Base-by-base conservation (phyloP, 1,140 invertebrate genomes). In the Bicyclus anynana region DNA sequence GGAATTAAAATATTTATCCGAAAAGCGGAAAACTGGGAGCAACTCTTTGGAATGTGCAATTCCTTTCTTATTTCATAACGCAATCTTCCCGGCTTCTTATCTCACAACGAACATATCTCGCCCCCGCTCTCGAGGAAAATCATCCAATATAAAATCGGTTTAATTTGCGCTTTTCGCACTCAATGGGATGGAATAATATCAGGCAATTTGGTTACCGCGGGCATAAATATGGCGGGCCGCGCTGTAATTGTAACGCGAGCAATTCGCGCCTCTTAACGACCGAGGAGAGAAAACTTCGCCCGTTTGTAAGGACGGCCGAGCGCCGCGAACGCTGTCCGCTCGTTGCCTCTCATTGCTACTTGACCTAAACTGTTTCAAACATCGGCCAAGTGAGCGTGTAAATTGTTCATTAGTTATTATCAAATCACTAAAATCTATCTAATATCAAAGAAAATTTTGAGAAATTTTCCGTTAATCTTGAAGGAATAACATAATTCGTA, bases 71-170 rank as follows among this genome's bases (percentile, higher is more conserved):
- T 88, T 88, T 86, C 83, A 88, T 88, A 88, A 85, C 78, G 76
- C 83, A 88, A 88, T 88, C 83, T 86, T 75, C 80, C 67, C 74
- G 60, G 69, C 62, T 81, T 71, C 84, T 87, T 87, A 87, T 87
- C 82, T 87, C 75, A 79, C 72, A 75, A 67, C 78, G 80, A 80
- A 85, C 80, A 84, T 85, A 85, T 86, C 83, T 86, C 78, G 80
- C 84, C 81, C 80, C 73, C 79, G 80, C 79, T 80, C 74, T 80
- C 68, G 70, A 69, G 72, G 82, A 86, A 83, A 88, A 88, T 86
- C 83, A 82, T 88, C 83, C 82, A 86, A 88, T 88, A 88, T 88
- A 88, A 88, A 88, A 86, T 88, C 83, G 83, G 83, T 86, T 88
- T 88, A 88, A 88, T 88, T 88, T 88, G 85, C 83, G 81, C 83